phyloP scores from a whole-genome alignment of 1,140 invertebrate genomes.

The Oedothorax gibbosus region DNA sequence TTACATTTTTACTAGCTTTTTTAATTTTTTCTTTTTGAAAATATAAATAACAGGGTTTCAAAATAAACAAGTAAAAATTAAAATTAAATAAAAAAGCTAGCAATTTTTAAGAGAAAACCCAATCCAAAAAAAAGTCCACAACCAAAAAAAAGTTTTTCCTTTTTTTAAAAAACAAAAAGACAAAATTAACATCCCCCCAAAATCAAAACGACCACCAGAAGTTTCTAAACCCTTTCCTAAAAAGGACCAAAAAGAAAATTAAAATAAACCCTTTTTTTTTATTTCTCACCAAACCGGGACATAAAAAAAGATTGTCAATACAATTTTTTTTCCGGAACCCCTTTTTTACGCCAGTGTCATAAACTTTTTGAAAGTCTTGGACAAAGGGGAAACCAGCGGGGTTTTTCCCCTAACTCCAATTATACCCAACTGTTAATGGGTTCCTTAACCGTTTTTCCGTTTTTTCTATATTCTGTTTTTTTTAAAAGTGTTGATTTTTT shows the following conservation, averaged over 20 bases:
- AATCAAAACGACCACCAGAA: no score
- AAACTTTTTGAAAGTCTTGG: slow-evolving; percentile 18
- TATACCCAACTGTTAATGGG: slow-evolving; percentile 23
- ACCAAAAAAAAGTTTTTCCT: no score
- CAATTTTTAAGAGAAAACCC: no score
- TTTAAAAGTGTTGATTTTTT: slow-evolving; percentile 59
- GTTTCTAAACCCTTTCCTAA: no score
- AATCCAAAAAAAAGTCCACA: no score
- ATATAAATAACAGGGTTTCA: no score
- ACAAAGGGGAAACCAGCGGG: slow-evolving; percentile 33
- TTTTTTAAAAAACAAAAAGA: no score
- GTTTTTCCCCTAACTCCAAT: slow-evolving; percentile 55
- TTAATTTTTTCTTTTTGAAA: no score
- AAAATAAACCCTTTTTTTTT: slow-evolving; percentile 9
- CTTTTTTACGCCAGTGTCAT: slow-evolving; percentile 17
- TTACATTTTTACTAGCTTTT: no score
- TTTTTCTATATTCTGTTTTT: slow-evolving; percentile 42
- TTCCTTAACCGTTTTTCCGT: slow-evolving; percentile 8
- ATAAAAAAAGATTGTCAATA: slow-evolving; percentile 8
- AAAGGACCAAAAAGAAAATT: slow-evolving; percentile 20
- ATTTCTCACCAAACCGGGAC: slow-evolving; percentile 10
- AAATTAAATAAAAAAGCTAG: no score
- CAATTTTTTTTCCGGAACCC: neutral
- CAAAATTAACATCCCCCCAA: no score
- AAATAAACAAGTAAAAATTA: no score